Percentiles rank a stretch among this genome's conserved stretches.
Evolutionary conservation across 2,113 vertebrate genomes (phyloP).

Genomic region (Clarias macrocephalus): DNA sequence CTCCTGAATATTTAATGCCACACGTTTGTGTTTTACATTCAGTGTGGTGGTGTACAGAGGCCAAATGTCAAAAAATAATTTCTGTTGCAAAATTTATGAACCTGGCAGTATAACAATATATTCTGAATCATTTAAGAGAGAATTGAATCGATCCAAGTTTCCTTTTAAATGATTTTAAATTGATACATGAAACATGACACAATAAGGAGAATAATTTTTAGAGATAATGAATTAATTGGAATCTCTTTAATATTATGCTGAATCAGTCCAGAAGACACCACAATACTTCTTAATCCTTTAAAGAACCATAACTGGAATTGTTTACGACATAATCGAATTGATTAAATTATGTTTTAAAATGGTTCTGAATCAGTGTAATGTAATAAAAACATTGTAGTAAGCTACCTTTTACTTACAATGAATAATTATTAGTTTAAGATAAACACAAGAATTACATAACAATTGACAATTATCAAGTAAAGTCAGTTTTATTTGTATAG

Average conservation of each 20-base stretch:
- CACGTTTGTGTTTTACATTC: too few relatives aligned
- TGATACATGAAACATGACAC: not conserved
- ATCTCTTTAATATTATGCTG: not conserved
- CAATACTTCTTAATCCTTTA: not conserved
- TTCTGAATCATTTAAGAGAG: not conserved
- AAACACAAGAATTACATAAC: too few relatives aligned
- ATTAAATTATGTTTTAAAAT: not conserved
- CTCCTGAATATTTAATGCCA: too few relatives aligned
- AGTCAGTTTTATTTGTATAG: too few relatives aligned
- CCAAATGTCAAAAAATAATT: too few relatives aligned
- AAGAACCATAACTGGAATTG: not conserved
- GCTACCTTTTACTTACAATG: too few relatives aligned
- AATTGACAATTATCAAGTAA: too few relatives aligned
- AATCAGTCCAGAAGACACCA: not conserved
- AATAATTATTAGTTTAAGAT: too few relatives aligned
- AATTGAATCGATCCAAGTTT: not conserved
- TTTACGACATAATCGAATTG: not conserved
- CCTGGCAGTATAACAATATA: not conserved
- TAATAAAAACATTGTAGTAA: too few relatives aligned
- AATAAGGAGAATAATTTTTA: not conserved
- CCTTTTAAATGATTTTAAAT: not conserved
- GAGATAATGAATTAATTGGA: not conserved
- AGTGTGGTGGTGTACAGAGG: too few relatives aligned
- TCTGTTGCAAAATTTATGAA: too few relatives aligned
- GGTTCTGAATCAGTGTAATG: too few relatives aligned